These are phyloP conservation scores for Leucozona laternaria DNA, from an alignment of 2,888 invertebrate species.

Conservation along the genomic window DNA sequence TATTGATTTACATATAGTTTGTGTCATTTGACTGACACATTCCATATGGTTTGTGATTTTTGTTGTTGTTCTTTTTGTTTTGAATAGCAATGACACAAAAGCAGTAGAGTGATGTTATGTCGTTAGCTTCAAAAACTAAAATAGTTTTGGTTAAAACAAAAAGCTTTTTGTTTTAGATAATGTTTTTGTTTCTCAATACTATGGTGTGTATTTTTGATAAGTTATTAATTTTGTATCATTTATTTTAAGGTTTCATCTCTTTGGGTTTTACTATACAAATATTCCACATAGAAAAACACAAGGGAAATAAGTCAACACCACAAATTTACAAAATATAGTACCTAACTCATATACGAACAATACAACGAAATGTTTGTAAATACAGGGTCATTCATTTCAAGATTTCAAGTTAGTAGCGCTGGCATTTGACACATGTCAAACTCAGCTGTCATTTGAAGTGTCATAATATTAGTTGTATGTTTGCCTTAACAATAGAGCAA, in stretches of 20 bases:
- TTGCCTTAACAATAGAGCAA: too few relatives aligned
- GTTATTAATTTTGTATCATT: neutral
- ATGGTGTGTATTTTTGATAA: neutral
- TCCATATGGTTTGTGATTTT: neutral
- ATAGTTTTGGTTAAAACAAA: neutral
- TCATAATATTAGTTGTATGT: too few relatives aligned
- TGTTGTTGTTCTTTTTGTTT: neutral
- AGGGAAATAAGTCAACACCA: too few relatives aligned
- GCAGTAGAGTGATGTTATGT: neutral
- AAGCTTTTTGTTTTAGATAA: neutral
- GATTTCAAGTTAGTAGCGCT: too few relatives aligned
- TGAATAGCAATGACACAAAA: neutral
- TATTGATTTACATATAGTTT: neutral
- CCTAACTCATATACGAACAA: too few relatives aligned
- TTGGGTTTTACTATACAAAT: neutral
- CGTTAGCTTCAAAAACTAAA: neutral
- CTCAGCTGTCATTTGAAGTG: too few relatives aligned
- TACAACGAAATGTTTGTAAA: too few relatives aligned
- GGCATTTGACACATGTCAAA: too few relatives aligned
- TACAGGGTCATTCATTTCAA: too few relatives aligned
- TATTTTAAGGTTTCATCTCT: neutral
- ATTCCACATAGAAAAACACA: too few relatives aligned
- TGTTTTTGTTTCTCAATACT: neutral
- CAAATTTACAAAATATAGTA: too few relatives aligned
- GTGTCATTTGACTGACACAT: conserved; percentile 5